These are phyloP conservation scores for Brachionus sp. DNA, from an alignment of 1,140 invertebrate species.

Conservation along the genomic window DNA sequence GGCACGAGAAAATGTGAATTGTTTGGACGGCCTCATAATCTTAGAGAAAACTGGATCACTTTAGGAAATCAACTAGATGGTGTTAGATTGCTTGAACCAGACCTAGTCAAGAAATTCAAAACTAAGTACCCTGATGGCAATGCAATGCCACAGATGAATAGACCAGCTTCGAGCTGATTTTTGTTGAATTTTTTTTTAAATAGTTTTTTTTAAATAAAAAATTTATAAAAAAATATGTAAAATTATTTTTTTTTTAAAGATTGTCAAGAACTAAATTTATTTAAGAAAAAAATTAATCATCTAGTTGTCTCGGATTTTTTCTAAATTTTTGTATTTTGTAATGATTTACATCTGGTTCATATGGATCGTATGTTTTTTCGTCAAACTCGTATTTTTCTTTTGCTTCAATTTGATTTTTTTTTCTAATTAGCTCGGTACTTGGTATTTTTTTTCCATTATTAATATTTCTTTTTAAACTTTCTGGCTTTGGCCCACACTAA, in stretches of 20 bases:
- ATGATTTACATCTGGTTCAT: neutral
- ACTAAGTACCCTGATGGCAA: slow-evolving; percentile 81
- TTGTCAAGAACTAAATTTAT: neutral
- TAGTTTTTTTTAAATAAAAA: neutral
- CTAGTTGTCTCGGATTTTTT: slow-evolving; percentile 1
- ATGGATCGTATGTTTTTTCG: neutral
- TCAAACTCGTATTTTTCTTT: neutral
- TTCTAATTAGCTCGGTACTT: neutral
- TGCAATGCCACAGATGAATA: neutral
- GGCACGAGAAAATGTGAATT: slow-evolving; percentile 95
- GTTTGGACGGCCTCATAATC: slow-evolving; percentile 93
- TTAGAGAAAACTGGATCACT: slow-evolving; percentile 97
- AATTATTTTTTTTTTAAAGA: neutral
- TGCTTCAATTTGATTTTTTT: neutral
- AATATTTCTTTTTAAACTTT: neutral
- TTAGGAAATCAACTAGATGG: slow-evolving; percentile 90
- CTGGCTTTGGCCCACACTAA: neutral
- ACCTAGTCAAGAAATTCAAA: slow-evolving; percentile 80
- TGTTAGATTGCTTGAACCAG: slow-evolving; percentile 85
- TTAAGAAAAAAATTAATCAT: neutral
- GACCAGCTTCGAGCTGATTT: neutral
- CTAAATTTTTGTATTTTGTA: neutral
- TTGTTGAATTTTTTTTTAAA: neutral
- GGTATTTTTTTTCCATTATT: neutral
- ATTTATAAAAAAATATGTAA: neutral